Evolutionary conservation across 2,797 vertebrate genomes (phyloP).

Genomic region (Neomorphus geoffroyi): DNA sequence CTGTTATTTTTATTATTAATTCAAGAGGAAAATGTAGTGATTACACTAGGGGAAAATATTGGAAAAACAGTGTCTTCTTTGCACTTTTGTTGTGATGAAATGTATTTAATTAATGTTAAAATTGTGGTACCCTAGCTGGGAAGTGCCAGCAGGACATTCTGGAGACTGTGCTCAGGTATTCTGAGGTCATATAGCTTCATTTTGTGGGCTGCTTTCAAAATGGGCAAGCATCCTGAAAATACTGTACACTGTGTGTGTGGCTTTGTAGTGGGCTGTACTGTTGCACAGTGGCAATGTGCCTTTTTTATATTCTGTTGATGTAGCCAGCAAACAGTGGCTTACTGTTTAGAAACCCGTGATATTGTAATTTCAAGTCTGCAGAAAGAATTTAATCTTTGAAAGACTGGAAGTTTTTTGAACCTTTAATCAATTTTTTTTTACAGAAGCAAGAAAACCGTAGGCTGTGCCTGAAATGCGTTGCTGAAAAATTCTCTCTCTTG

Average conservation of each 20-base stretch:
- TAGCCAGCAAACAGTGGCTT: background rate
- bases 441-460: background rate
- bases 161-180: background rate
- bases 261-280: background rate
- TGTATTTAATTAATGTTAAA: background rate
- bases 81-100: background rate
- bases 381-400: background rate
- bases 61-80: background rate
- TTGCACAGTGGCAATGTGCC: background rate
- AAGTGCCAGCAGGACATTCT: background rate
- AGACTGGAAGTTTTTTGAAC: background rate
- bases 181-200: background rate
- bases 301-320: constrained; percentile 7
- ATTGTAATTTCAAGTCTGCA: background rate
- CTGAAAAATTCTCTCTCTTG: constrained; percentile 6
- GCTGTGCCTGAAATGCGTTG: background rate
- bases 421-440: constrained; percentile 26
- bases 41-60: background rate
- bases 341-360: constrained; percentile 7
- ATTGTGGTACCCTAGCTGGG: background rate
- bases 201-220: background rate
- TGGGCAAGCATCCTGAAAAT: background rate
- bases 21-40: background rate
- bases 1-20: background rate
- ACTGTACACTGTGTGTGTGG: background rate